Base-by-base conservation (phyloP, 1,140 invertebrate genomes). In the Drosophila mojavensis region DNA sequence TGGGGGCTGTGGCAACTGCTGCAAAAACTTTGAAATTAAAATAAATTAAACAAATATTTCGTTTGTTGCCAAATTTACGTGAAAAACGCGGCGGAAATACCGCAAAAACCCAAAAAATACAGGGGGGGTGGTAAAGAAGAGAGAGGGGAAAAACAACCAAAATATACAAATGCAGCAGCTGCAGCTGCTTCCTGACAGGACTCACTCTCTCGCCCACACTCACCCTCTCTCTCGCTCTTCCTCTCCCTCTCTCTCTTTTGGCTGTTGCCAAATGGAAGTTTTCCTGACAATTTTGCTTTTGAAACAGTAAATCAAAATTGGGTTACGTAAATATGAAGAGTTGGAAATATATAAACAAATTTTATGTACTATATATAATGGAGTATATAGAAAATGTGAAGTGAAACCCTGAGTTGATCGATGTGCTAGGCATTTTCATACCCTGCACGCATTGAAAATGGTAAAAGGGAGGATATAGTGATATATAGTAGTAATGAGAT, bases 11-110 rank as follows among this genome's bases (percentile, higher is more conserved):
- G 5, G 77, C 81, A 85, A 81, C 78, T 80, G 81, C 81, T 85
- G 83, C 83, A 86, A 88, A 39, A 39, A 39, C 64, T 86, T 88
- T 68, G 72, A 86, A 86, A 86, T 86, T 86, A 86, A 86, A 86
- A 86, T 86, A 86, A 86, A 86, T 86, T 86, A 86, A 86, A 86
- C 83, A 86, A 86, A 86, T 86, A 86, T 82, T 86, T 88, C 88
- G 83, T 88, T 86, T 77, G 82, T 86, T 86, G 70, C 71, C 79
- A 58, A 86, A 88, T 86, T 88, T 82, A 86, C 82, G 82, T 82
- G 83, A 75, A 68, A 82, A 82, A 77, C 78, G 71, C 71, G 75
- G 67, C 79, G 54, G 79, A 82, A 82, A 79, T 59, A 60, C 67
- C 71, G 68, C 65, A 15, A 45, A 45, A 15, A 45, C 36, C 36